These are phyloP conservation scores for Cyprinus carpio DNA, from an alignment of 2,113 vertebrate species.

Conservation along the genomic window DNA sequence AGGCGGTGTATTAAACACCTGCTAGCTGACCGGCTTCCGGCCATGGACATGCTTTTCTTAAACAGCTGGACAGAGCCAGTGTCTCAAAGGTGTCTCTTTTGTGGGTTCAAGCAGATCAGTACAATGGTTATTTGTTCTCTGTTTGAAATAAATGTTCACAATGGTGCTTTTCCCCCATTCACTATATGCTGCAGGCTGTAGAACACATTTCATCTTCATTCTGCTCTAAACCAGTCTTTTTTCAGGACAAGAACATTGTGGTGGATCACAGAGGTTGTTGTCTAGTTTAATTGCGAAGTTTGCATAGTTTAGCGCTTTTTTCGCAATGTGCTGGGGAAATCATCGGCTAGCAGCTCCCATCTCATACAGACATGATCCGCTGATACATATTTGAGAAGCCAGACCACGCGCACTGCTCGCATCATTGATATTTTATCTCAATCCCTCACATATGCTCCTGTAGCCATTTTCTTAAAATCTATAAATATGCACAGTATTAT, in stretches of 20 bases:
- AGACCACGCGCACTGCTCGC: too few species aligned
- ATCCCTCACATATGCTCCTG: too few species aligned
- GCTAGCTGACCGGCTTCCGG: constrained; percentile 12
- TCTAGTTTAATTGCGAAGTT: too few species aligned
- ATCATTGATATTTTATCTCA: too few species aligned
- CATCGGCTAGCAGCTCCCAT: background rate
- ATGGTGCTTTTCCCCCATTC: background rate
- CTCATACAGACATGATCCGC: too few species aligned
- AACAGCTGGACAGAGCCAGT: background rate
- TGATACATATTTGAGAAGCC: too few species aligned
- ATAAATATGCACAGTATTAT: too few species aligned
- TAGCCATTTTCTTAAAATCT: too few species aligned
- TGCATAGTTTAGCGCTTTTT: background rate
- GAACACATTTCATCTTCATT: background rate
- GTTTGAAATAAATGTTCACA: background rate
- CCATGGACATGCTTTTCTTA: constrained; percentile 9
- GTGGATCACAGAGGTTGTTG: too few species aligned
- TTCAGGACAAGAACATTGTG: too few species aligned
- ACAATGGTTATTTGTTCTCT: background rate
- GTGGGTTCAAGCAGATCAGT: background rate
- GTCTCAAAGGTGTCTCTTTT: constrained; percentile 4
- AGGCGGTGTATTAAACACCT: constrained; percentile 14
- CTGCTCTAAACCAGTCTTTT: background rate
- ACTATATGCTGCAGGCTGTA: background rate
- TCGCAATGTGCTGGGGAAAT: background rate